A percentile compares a stretch with the other conserved stretches of the same genome.
Conservation (phyloP, 2,888 invertebrate genomes). For the Nephrocerus scutellatus region DNA sequence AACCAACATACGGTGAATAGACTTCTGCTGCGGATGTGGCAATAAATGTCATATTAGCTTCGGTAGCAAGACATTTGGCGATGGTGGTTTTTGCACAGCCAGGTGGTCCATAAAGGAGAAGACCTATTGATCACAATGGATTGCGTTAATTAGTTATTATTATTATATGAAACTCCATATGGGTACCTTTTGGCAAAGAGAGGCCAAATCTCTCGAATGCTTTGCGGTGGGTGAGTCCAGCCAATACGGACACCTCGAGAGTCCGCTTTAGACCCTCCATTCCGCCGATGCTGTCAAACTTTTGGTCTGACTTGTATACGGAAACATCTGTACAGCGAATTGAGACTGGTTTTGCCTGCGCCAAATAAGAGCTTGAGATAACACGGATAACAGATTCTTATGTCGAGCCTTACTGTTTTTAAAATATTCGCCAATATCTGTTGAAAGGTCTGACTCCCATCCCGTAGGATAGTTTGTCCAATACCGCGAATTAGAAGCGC, state of each 20-base stretch:
- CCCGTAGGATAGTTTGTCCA: conserved; percentile 27
- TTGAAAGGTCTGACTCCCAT: background rate
- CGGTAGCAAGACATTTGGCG: conserved; percentile 53
- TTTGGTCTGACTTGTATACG: conserved; percentile 41
- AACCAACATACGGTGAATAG: conserved; percentile 60
- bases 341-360: conserved; percentile 38
- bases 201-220: conserved; percentile 53
- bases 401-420: no score
- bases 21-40: conserved; percentile 56
- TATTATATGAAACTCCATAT: background rate
- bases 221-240: conserved; percentile 53
- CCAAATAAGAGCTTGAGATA: no score
- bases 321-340: conserved; percentile 48
- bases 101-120: conserved; percentile 58
- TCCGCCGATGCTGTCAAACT: conserved; percentile 53
- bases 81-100: conserved; percentile 62
- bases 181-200: conserved; percentile 50
- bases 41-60: conserved; percentile 52
- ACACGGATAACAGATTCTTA: no score
- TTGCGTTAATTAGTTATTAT: background rate
- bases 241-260: conserved; percentile 52
- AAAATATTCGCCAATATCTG: conserved; percentile 3
- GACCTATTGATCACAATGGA: conserved; percentile 38
- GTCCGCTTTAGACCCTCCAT: conserved; percentile 50
- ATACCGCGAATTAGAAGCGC: conserved; percentile 46